Percentiles rank a stretch among this genome's conserved stretches.
Conservation (phyloP, 2,113 vertebrate genomes). For the Ginglymostoma cirratum region DNA sequence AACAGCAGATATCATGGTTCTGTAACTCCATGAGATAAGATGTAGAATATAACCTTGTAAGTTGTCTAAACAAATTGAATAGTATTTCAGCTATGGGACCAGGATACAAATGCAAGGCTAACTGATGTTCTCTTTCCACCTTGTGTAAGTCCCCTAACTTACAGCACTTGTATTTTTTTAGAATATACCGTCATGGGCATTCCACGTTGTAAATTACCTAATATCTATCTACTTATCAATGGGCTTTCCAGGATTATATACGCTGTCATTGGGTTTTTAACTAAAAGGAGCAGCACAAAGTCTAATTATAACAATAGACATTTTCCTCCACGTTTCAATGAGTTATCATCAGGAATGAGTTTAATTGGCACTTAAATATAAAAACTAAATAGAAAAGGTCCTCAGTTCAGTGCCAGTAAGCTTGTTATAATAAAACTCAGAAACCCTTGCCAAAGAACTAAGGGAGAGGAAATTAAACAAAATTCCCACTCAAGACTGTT, state of each 20-base stretch:
- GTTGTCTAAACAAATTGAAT: neutral
- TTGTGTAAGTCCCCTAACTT: neutral
- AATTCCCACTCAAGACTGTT: neutral
- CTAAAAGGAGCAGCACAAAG: neutral
- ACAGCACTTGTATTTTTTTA: neutral
- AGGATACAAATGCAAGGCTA: neutral
- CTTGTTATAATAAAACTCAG: neutral
- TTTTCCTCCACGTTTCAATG: neutral
- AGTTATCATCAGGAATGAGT: neutral
- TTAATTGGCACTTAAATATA: neutral
- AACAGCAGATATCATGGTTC: neutral
- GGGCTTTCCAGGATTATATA: neutral
- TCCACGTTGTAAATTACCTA: neutral
- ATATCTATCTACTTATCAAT: neutral
- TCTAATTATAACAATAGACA: neutral
- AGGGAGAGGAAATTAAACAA: neutral
- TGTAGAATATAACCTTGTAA: neutral
- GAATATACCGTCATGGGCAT: neutral
- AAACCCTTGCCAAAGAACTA: neutral
- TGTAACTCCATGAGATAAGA: neutral
- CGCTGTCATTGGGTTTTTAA: neutral
- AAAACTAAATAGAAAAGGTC: neutral
- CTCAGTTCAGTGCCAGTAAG: neutral
- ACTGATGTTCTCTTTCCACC: neutral
- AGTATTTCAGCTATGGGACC: neutral